Conservation (phyloP, 2,888 invertebrate genomes). For the Perithous albicinctus region DNA sequence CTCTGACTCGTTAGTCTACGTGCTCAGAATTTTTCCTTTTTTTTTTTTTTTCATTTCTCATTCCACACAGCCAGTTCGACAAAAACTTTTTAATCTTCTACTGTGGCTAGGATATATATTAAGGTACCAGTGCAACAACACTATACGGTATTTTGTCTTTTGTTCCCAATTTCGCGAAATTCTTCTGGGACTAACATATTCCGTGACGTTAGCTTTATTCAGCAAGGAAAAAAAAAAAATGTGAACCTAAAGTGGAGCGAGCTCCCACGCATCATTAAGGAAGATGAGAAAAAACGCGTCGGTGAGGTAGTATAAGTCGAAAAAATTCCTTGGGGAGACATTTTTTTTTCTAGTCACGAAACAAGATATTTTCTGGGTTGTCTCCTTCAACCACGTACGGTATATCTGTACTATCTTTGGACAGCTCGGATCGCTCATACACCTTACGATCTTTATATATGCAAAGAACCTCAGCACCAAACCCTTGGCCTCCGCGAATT, state of each 20-base stretch:
- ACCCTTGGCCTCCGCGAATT: slow-evolving; percentile 18
- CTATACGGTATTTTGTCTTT: slow-evolving; percentile 8
- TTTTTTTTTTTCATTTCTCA: slow-evolving; percentile 64
- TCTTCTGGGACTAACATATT: slow-evolving; percentile 60
- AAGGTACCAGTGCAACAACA: slow-evolving; percentile 9
- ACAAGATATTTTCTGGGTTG: slow-evolving; percentile 43
- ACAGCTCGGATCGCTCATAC: slow-evolving; percentile 39
- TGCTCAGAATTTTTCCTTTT: slow-evolving; percentile 32
- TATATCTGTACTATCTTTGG: slow-evolving; percentile 22
- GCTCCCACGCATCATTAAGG: slow-evolving; percentile 71
- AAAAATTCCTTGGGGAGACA: slow-evolving; percentile 44
- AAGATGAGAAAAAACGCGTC: neutral
- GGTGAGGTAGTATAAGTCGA: slow-evolving; percentile 32
- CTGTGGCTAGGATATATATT: slow-evolving; percentile 52
- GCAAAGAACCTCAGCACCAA: slow-evolving; percentile 9
- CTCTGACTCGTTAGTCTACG: slow-evolving; percentile 14
- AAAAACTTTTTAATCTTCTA: slow-evolving; percentile 80
- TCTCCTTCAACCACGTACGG: slow-evolving; percentile 1
- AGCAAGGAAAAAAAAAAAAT: slow-evolving; percentile 16
- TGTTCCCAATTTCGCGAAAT: slow-evolving; percentile 27
- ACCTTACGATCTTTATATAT: slow-evolving; percentile 36
- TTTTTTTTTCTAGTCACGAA: slow-evolving; percentile 15
- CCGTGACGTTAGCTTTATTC: slow-evolving; percentile 53
- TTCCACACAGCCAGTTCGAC: slow-evolving; percentile 68
- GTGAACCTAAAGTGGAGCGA: slow-evolving; percentile 32